These are phyloP conservation scores for Forficula auricularia DNA, from an alignment of 1,140 invertebrate species.

Conservation along the genomic window DNA sequence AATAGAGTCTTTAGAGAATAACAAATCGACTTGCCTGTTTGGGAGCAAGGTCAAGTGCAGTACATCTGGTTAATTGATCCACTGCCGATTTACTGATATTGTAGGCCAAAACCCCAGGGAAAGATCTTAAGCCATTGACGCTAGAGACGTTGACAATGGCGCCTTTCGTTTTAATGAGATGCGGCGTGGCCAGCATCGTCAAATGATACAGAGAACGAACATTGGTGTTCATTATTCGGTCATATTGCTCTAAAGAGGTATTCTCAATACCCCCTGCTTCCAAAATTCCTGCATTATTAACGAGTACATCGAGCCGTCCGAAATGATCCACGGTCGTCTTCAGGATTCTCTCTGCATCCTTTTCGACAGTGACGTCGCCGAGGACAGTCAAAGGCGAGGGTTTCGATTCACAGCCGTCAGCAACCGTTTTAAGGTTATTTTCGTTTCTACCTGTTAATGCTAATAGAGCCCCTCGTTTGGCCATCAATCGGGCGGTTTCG, in stretches of 20 bases:
- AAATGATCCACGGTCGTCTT: constrained; percentile 48
- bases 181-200: constrained; percentile 32
- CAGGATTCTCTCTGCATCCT: constrained; percentile 51
- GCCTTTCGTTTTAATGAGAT: constrained; percentile 29
- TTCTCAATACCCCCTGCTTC: constrained; percentile 66
- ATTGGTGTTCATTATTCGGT: constrained; percentile 32
- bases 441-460: constrained; percentile 57
- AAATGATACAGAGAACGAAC: constrained; percentile 32
- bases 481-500: constrained; percentile 56
- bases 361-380: constrained; percentile 59
- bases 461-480: constrained; percentile 50
- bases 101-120: constrained; percentile 31
- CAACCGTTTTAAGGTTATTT: constrained; percentile 41
- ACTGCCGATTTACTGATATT: constrained; percentile 47
- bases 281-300: constrained; percentile 79
- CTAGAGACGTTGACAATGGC: constrained; percentile 43
- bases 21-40: constrained; percentile 26
- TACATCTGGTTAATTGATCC: constrained; percentile 46
- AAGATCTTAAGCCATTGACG: constrained; percentile 36
- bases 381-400: constrained; percentile 31
- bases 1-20: too few species aligned
- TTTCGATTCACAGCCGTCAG: constrained; percentile 36
- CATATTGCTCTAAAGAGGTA: constrained; percentile 31
- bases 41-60: constrained; percentile 32
- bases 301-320: constrained; percentile 53